Percentiles rank a stretch among this genome's conserved stretches.
These are phyloP conservation scores for Panulirus ornatus DNA, from an alignment of 1,140 invertebrate species.

Conservation along the genomic window DNA sequence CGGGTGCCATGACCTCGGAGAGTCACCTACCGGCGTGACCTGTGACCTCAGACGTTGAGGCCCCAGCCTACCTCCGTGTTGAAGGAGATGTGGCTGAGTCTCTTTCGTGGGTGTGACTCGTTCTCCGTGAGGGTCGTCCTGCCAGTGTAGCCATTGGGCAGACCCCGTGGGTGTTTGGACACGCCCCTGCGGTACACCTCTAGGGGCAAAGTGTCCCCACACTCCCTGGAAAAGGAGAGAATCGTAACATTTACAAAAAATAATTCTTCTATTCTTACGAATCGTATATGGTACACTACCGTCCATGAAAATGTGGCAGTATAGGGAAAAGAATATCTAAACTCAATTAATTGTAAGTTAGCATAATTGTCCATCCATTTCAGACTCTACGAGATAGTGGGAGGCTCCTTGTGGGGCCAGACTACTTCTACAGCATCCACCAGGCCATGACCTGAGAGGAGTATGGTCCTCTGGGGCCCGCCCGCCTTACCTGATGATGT, in stretches of 20 bases:
- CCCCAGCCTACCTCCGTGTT: conserved; percentile 63
- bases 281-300: no score
- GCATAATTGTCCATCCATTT: no score
- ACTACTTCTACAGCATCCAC: no score
- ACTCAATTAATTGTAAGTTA: no score
- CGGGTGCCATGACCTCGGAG: background rate
- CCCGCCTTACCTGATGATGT: conserved; percentile 87
- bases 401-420: no score
- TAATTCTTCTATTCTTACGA: no score
- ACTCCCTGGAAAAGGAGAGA: conserved; percentile 80
- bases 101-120: conserved; percentile 25
- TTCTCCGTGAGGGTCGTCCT: background rate
- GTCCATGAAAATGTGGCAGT: no score
- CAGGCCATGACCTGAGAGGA: no score
- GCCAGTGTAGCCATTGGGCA: conserved; percentile 36
- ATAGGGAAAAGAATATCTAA: no score
- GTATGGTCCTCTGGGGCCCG: no score
- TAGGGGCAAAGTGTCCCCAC: conserved; percentile 84
- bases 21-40: background rate
- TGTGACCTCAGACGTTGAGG: conserved; percentile 14
- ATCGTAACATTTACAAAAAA: no score
- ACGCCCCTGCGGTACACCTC: conserved; percentile 86
- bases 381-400: no score
- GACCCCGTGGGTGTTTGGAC: conserved; percentile 71
- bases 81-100: conserved; percentile 62